Evolutionary conservation across 1,140 invertebrate genomes (phyloP).

Genomic region (Zophobas morio): DNA sequence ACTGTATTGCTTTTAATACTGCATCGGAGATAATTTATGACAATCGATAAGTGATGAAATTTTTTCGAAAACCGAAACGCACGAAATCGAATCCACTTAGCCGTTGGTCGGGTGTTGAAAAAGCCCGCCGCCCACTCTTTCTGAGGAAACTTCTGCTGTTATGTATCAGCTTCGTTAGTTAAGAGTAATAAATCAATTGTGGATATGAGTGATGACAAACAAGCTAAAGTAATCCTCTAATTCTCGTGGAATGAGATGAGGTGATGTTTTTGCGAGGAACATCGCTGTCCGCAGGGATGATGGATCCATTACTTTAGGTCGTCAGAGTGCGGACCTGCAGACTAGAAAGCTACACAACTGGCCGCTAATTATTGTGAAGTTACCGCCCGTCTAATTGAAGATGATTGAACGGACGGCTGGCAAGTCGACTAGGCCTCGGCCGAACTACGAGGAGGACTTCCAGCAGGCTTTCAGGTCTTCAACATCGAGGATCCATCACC

Average conservation of each 20-base stretch:
- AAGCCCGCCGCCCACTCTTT: background rate
- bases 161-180: constrained; percentile 33
- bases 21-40: too few species aligned
- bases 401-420: constrained; percentile 65
- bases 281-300: constrained; percentile 66
- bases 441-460: constrained; percentile 23
- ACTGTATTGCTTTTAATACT: too few species aligned
- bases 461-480: constrained; percentile 22
- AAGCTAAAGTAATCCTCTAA: constrained; percentile 61
- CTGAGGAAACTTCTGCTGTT: constrained; percentile 16
- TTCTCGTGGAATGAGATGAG: constrained; percentile 57
- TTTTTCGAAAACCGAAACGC: too few species aligned
- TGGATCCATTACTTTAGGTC: constrained; percentile 67
- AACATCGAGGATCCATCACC: constrained; percentile 36
- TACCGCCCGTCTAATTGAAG: constrained; percentile 63
- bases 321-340: constrained; percentile 57
- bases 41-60: too few species aligned
- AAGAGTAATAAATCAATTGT: constrained; percentile 58
- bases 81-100: too few species aligned
- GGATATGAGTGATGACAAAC: constrained; percentile 62
- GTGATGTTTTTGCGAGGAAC: constrained; percentile 62
- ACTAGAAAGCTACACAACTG: constrained; percentile 47
- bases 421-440: constrained; percentile 21
- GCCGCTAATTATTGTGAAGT: constrained; percentile 61
- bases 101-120: too few species aligned